Evolutionary conservation across 2,113 vertebrate genomes (phyloP).

Genomic region (Protobothrops mucrosquamatus): DNA sequence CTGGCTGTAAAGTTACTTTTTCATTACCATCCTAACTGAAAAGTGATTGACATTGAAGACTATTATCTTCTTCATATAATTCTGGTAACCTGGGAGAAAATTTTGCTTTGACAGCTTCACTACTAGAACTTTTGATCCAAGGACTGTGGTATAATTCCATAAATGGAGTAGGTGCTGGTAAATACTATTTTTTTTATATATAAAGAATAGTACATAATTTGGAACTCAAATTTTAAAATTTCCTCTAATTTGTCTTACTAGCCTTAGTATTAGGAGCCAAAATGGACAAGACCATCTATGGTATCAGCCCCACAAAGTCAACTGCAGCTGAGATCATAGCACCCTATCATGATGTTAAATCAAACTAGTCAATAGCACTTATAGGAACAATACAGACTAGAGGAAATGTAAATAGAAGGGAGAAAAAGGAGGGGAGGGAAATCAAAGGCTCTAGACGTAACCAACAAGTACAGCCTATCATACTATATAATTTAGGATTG

Average conservation of each 20-base stretch:
- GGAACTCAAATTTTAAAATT: background rate
- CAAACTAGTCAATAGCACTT: background rate
- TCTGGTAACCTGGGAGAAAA: background rate
- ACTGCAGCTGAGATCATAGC: background rate
- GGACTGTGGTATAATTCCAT: background rate
- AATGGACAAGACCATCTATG: background rate
- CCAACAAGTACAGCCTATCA: background rate
- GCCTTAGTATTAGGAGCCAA: background rate
- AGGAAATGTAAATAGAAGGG: background rate
- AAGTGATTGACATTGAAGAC: background rate
- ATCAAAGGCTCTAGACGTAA: background rate
- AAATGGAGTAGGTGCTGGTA: background rate
- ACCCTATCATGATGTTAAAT: background rate
- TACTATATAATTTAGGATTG: background rate
- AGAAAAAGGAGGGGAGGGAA: background rate
- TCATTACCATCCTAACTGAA: background rate
- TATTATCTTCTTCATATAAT: background rate
- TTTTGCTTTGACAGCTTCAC: background rate
- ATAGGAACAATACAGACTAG: background rate
- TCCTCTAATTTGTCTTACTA: background rate
- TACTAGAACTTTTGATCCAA: background rate
- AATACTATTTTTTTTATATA: background rate
- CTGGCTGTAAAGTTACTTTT: background rate
- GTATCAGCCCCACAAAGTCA: background rate
- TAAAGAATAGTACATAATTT: background rate